phyloP scores from a whole-genome alignment of 2,113 vertebrate species.

The Zosterops hypoxanthus region DNA sequence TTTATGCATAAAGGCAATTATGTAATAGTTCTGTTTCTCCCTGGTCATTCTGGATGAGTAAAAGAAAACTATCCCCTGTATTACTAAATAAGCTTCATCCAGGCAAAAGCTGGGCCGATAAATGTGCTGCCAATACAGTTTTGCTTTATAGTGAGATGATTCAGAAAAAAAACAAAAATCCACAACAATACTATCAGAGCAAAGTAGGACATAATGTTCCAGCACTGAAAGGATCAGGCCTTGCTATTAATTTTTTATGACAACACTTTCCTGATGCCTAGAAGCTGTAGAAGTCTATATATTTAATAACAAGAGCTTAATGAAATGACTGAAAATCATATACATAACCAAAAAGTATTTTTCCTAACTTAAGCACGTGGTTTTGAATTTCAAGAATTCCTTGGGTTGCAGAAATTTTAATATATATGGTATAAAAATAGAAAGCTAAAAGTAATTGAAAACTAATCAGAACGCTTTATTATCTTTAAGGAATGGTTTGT shows the following conservation, averaged over 20 bases:
- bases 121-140: neutral
- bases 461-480: neutral
- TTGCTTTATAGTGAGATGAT: neutral
- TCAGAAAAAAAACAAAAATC: neutral
- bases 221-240: neutral
- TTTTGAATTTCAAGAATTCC: neutral
- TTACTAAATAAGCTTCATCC: neutral
- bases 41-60: neutral
- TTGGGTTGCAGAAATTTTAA: neutral
- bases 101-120: neutral
- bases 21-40: slow-evolving; percentile 29
- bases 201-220: slow-evolving; percentile 27
- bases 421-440: neutral
- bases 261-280: neutral
- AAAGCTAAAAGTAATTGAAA: neutral
- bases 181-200: neutral
- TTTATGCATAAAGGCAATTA: slow-evolving; percentile 47
- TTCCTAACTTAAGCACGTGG: neutral
- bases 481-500: neutral
- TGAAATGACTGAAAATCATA: neutral
- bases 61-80: neutral
- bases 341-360: neutral
- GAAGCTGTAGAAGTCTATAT: neutral
- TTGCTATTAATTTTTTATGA: neutral
- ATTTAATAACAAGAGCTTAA: neutral